Conservation (phyloP, 2,888 invertebrate genomes). For the Abscondita cerata region DNA sequence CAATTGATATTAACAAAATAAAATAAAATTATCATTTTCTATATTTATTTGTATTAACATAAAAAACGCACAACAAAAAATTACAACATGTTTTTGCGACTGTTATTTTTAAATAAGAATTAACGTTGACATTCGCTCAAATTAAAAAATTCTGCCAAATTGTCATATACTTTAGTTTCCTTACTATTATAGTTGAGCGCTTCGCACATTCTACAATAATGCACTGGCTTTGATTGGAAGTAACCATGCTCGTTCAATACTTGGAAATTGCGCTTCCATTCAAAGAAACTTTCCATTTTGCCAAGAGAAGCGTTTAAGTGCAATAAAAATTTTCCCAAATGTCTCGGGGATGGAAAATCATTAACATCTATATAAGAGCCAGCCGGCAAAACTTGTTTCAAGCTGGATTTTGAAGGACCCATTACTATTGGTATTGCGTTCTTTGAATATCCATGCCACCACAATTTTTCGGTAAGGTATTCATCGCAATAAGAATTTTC, state of each 20-base stretch:
- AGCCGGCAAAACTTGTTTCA: slow-evolving; percentile 66
- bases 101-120: too few species aligned
- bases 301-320: slow-evolving; percentile 58
- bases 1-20: too few species aligned
- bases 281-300: slow-evolving; percentile 61
- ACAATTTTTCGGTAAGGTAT: slow-evolving; percentile 75
- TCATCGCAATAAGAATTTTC: slow-evolving; percentile 74
- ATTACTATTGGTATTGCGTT: slow-evolving; percentile 71
- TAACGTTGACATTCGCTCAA: not conserved
- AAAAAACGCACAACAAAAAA: too few species aligned
- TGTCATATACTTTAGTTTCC: slow-evolving; percentile 54
- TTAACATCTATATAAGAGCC: slow-evolving; percentile 68
- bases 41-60: too few species aligned
- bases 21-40: too few species aligned
- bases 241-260: slow-evolving; percentile 73
- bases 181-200: slow-evolving; percentile 69
- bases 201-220: slow-evolving; percentile 72
- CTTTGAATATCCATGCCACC: slow-evolving; percentile 69
- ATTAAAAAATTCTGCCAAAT: slow-evolving; percentile 55
- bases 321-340: slow-evolving; percentile 63
- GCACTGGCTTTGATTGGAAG: slow-evolving; percentile 66
- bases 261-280: slow-evolving; percentile 66
- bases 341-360: slow-evolving; percentile 60
- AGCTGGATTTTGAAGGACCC: slow-evolving; percentile 62
- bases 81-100: too few species aligned